These are phyloP conservation scores for Timandra comae DNA, from an alignment of 2,888 invertebrate species.

Conservation along the genomic window DNA sequence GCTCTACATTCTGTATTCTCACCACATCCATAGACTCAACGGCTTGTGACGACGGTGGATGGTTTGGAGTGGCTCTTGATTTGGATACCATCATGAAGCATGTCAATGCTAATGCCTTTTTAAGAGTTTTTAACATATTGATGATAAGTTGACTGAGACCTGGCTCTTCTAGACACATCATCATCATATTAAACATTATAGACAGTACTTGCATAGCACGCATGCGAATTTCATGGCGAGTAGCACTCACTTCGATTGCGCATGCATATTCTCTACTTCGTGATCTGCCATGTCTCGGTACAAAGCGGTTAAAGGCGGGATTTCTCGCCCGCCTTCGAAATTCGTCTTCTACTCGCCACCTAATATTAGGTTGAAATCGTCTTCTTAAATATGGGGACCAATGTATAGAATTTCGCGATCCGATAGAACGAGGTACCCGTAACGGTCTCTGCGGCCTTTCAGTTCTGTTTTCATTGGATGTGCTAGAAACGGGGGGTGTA, in stretches of 20 bases:
- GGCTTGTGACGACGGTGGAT: conserved; percentile 32
- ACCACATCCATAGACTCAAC: conserved; percentile 52
- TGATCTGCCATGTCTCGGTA: conserved; percentile 43
- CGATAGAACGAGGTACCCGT: conserved; percentile 23
- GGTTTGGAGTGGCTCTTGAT: conserved; percentile 33
- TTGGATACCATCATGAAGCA: conserved; percentile 68
- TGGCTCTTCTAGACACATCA: conserved; percentile 68
- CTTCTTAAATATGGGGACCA: conserved; percentile 40
- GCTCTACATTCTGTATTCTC: conserved; percentile 59
- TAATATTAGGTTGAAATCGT: conserved; percentile 39
- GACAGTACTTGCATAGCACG: conserved; percentile 69
- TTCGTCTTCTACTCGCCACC: conserved; percentile 58
- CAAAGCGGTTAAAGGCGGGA: conserved; percentile 34
- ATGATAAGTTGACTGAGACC: conserved; percentile 66
- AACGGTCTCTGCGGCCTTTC: background rate
- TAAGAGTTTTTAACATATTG: conserved; percentile 60
- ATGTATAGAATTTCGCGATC: conserved; percentile 19
- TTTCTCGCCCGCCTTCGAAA: conserved; percentile 44
- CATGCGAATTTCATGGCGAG: conserved; percentile 67
- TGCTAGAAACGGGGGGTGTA: too few relatives aligned
- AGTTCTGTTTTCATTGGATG: too few relatives aligned
- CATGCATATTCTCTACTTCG: conserved; percentile 48
- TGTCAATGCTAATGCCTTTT: conserved; percentile 64
- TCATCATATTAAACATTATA: conserved; percentile 74
- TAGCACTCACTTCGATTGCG: conserved; percentile 58